Conservation (phyloP, 2,797 vertebrate species). For the Sebastes elongatus region DNA sequence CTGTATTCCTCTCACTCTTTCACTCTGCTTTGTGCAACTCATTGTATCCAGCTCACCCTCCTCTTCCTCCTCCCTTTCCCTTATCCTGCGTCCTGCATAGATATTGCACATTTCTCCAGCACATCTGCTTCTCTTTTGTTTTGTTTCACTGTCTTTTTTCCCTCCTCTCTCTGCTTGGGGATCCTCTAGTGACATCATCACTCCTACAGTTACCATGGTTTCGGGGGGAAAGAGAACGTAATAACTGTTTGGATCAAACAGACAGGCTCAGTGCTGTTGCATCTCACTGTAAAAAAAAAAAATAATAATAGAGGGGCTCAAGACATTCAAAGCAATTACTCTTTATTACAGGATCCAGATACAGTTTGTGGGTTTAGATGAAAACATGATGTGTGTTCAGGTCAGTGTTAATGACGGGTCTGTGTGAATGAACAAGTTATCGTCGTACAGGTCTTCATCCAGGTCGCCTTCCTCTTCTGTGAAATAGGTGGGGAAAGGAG, state of each 20-base stretch:
- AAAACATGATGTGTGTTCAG: slow-evolving; percentile 50
- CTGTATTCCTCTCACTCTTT: slow-evolving; percentile 41
- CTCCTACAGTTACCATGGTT: slow-evolving; percentile 78
- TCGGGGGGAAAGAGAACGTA: slow-evolving; percentile 53
- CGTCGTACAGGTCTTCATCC: slow-evolving; percentile 92
- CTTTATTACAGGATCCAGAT: slow-evolving; percentile 64
- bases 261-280: slow-evolving; percentile 10
- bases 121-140: slow-evolving; percentile 38
- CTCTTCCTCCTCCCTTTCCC: neutral
- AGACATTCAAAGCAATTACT: slow-evolving; percentile 22
- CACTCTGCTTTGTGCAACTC: slow-evolving; percentile 27
- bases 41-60: slow-evolving; percentile 24
- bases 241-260: slow-evolving; percentile 66
- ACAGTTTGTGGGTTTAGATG: slow-evolving; percentile 1
- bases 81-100: slow-evolving; percentile 44
- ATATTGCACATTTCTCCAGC: slow-evolving; percentile 69
- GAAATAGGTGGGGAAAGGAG: slow-evolving; percentile 94
- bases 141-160: slow-evolving; percentile 40
- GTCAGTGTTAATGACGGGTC: slow-evolving; percentile 83
- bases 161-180: slow-evolving; percentile 55
- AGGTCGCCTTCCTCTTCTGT: slow-evolving; percentile 89
- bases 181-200: slow-evolving; percentile 76
- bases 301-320: neutral
- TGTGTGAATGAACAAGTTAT: slow-evolving; percentile 86
- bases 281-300: neutral